Conservation (phyloP, 2,888 invertebrate species). For the Leptopilina drosophilae region DNA sequence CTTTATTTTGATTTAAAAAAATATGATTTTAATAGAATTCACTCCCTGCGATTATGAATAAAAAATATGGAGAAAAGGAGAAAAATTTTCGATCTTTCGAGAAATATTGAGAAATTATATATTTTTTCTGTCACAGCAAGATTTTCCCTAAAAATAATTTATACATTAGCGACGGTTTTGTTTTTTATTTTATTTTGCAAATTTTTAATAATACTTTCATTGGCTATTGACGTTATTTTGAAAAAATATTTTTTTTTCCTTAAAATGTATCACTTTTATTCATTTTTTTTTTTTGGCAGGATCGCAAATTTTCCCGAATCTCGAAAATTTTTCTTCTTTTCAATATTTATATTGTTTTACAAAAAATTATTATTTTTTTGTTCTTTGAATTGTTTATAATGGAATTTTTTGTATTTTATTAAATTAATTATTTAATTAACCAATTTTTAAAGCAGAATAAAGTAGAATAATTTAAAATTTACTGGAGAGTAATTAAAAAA, state of each 20-base stretch:
- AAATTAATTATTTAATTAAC: no score
- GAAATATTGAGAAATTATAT: not conserved
- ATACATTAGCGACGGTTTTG: constrained; percentile 1
- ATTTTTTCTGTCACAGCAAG: not conserved
- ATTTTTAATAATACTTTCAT: not conserved
- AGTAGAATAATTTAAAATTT: no score
- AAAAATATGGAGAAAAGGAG: no score
- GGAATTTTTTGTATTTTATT: no score
- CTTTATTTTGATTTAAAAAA: not conserved
- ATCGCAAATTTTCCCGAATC: not conserved
- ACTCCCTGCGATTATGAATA: not conserved
- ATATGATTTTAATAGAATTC: not conserved
- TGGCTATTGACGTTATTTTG: constrained; percentile 8
- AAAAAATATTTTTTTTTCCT: not conserved
- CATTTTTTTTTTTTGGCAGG: not conserved
- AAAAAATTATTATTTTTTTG: no score
- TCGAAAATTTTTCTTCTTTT: not conserved
- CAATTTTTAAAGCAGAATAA: no score
- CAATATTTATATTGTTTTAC: no score
- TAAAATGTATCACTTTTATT: not conserved
- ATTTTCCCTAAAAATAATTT: not conserved
- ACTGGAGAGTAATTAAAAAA: no score
- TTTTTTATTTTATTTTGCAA: not conserved
- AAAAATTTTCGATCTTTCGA: not conserved
- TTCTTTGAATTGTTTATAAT: no score